Base-by-base conservation (phyloP, 2,888 invertebrate species). In the Chirona hameri region DNA sequence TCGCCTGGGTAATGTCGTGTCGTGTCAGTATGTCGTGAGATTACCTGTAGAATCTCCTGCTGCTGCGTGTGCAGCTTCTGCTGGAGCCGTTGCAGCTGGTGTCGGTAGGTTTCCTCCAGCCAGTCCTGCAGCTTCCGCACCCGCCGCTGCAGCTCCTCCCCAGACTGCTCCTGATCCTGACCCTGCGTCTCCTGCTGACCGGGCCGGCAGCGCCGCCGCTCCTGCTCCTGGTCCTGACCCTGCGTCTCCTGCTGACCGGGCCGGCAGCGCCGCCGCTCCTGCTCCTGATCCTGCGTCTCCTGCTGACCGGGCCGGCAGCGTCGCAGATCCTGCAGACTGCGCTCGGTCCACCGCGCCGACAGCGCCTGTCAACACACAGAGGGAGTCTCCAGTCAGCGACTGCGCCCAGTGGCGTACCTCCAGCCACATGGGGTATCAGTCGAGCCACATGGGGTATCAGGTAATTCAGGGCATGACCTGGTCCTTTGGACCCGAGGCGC, bases 41-140 rank as follows among this genome's bases (percentile, higher is more conserved):
- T 52, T 27, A 65, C 65, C 65, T 65, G 65, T 10, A 65, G 65
- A 1, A 65, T 5, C n/a, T 65, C 10, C n/a, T 65, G 27, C 65
- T n/a, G 4, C n/a, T 65, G 65, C 9, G 1, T n/a, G 10, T n/a
- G 65, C 65, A 65, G 65, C 65, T n/a, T 24, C n/a, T 27, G 10
- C n/a, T 65, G 9, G n/a, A 65, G 65, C 65, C 12, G 65, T 1
- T 27, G n/a, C 65, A 65, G 65, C 27, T 65, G 65, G n/a, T 65
- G n/a, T 4, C 65, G 65, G 65, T 65, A 65, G n/a, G 65, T 65
- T n/a, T 65, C 65, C 65, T 65, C 65, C 65, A 65, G 65, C 65
- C 65, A 65, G 65, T 10, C 10, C 65, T 27, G 65, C 65, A 65
- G 65, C 65, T n/a, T n/a, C n/a, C 65, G 65, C 0, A 65, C 65